A percentile compares a stretch with the other conserved stretches of the same genome.
Conservation (phyloP, 2,888 invertebrate genomes). For the Drosophila vallismaia region DNA sequence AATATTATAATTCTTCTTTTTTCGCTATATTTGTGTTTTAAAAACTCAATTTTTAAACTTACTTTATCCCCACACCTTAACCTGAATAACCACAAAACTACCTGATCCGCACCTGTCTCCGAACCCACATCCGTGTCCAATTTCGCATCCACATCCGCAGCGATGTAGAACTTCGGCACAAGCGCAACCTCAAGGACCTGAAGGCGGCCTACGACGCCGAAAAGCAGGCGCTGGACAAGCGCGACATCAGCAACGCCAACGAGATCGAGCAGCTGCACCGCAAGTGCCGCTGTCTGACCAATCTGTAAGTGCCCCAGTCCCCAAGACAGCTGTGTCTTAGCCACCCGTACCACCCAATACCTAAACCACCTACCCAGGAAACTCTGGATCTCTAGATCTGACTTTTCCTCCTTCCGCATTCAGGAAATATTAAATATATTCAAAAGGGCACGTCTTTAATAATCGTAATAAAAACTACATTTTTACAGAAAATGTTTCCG, state of each 20-base stretch:
- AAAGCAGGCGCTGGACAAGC: conserved; percentile 82
- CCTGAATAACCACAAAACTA: conserved; percentile 13
- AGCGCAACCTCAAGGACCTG: conserved; percentile 83
- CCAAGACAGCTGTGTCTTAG: not conserved
- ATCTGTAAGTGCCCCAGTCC: conserved; percentile 84
- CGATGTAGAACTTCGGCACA: conserved; percentile 84
- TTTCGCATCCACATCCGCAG: conserved; percentile 78
- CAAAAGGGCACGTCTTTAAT: too few species aligned
- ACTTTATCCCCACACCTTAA: conserved; percentile 17
- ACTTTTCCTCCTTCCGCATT: too few species aligned
- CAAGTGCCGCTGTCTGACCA: conserved; percentile 86
- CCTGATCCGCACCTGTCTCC: conserved; percentile 1
- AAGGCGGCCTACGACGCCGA: conserved; percentile 83
- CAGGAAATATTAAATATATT: too few species aligned
- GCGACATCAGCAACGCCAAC: conserved; percentile 85
- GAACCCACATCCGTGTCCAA: not conserved
- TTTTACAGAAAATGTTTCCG: too few species aligned
- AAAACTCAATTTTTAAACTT: conserved; percentile 25
- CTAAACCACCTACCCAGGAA: not conserved
- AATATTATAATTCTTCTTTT: conserved; percentile 57
- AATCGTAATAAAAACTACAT: too few species aligned
- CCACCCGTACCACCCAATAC: not conserved
- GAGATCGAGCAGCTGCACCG: conserved; percentile 86
- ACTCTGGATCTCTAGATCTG: not conserved
- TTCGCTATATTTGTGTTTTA: conserved; percentile 52